phyloP scores from a whole-genome alignment of 2,888 invertebrate genomes.

The Branchellion lobata region DNA sequence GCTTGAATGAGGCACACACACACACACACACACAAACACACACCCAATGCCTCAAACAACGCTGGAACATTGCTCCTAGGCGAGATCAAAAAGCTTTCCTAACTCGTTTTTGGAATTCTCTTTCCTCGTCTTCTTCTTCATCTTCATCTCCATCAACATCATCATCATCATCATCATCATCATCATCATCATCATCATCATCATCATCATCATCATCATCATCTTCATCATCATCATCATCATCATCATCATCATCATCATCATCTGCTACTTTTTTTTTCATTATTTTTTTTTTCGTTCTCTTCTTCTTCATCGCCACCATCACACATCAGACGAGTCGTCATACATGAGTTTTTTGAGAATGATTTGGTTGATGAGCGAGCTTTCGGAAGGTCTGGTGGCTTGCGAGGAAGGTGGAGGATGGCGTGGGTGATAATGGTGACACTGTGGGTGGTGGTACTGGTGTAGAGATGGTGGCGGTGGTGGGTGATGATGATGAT shows the following conservation, averaged over 20 bases:
- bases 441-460: not conserved
- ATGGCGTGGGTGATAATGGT: not conserved
- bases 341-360: conserved; percentile 4
- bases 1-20: no score
- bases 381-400: not conserved
- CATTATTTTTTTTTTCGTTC: no score
- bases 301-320: conserved; percentile 21
- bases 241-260: conserved; percentile 33
- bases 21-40: no score
- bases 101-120: no score
- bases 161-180: conserved; percentile 30
- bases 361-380: conserved; percentile 1
- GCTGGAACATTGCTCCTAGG: no score
- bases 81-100: no score
- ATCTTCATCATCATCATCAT: not conserved
- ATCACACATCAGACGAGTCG: conserved; percentile 9
- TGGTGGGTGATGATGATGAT: not conserved
- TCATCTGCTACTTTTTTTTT: no score
- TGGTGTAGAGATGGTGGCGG: not conserved
- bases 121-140: not conserved
- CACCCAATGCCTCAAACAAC: no score
- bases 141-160: not conserved
- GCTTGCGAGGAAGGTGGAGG: not conserved
- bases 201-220: conserved; percentile 36
- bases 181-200: conserved; percentile 30